Evolutionary conservation across 2,113 vertebrate species (phyloP).

Genomic region (Salvator merianae): DNA sequence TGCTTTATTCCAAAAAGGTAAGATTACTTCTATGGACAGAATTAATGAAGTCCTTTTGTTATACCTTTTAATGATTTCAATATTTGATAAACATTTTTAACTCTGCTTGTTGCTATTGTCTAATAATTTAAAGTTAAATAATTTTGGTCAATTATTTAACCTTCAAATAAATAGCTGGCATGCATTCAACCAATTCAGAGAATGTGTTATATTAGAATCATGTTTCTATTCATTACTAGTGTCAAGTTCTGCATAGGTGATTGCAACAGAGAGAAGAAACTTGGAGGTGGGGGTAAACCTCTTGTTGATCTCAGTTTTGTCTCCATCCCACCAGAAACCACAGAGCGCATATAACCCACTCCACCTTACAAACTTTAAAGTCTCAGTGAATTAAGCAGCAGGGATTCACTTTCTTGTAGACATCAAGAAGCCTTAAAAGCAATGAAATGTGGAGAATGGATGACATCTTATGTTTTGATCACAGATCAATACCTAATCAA

Average conservation of each 20-base stretch:
- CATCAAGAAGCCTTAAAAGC: background rate
- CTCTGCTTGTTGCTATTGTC: background rate
- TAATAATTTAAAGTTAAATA: no score
- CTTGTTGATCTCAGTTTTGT: background rate
- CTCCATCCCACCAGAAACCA: background rate
- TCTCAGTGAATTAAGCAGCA: background rate
- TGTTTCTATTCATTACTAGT: background rate
- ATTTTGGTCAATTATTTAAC: no score
- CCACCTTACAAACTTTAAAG: background rate
- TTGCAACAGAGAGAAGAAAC: background rate
- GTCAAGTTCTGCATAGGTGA: background rate
- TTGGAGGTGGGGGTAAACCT: background rate
- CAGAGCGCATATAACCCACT: background rate
- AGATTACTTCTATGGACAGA: background rate
- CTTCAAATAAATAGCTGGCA: background rate
- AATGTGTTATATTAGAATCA: background rate
- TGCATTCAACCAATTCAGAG: background rate
- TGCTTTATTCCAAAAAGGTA: background rate
- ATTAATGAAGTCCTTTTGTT: no score
- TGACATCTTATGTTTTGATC: background rate
- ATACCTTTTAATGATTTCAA: background rate
- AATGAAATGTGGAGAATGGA: no score
- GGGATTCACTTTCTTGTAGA: background rate
- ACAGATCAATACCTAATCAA: rapidly evolving
- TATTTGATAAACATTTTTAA: background rate